These are phyloP conservation scores for Sarcophaga bullata DNA, from an alignment of 1,140 invertebrate species.

Conservation along the genomic window DNA sequence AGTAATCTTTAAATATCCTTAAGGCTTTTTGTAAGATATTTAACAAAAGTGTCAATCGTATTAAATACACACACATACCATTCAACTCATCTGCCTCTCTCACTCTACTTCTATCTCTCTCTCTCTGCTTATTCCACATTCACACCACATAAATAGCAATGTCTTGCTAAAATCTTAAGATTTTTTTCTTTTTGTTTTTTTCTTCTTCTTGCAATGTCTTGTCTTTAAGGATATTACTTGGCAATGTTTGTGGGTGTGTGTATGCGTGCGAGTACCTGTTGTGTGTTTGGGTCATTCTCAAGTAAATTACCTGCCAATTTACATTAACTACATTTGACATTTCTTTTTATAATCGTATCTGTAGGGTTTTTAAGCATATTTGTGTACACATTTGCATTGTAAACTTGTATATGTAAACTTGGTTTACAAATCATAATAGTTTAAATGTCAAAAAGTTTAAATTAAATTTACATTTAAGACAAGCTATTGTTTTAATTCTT, in stretches of 20 bases:
- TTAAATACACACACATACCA: constrained; percentile 3
- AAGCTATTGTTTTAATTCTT: too few relatives aligned
- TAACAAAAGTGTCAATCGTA: constrained; percentile 37
- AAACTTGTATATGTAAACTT: not conserved
- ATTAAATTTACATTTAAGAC: not conserved
- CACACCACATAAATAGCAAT: not conserved
- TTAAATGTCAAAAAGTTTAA: constrained; percentile 1
- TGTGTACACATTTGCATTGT: not conserved
- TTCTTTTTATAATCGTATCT: not conserved
- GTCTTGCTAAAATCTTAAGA: not conserved
- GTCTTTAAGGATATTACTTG: too few relatives aligned
- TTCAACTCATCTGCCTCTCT: not conserved
- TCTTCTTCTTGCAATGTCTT: too few relatives aligned
- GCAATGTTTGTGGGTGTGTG: too few relatives aligned
- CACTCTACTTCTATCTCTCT: not conserved
- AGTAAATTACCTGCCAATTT: constrained; percentile 40
- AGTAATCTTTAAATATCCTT: constrained; percentile 34
- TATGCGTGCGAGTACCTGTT: not conserved
- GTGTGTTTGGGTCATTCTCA: constrained; percentile 20
- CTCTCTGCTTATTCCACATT: not conserved
- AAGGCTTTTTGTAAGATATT: constrained; percentile 38
- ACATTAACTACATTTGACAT: constrained; percentile 29
- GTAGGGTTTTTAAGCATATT: not conserved
- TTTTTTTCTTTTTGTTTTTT: too few relatives aligned
- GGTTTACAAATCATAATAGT: not conserved